Evolutionary conservation across 2,113 vertebrate genomes (phyloP), one percentile per base, ranked within the genome.

Genomic region (Cyanoliseus patagonus): DNA sequence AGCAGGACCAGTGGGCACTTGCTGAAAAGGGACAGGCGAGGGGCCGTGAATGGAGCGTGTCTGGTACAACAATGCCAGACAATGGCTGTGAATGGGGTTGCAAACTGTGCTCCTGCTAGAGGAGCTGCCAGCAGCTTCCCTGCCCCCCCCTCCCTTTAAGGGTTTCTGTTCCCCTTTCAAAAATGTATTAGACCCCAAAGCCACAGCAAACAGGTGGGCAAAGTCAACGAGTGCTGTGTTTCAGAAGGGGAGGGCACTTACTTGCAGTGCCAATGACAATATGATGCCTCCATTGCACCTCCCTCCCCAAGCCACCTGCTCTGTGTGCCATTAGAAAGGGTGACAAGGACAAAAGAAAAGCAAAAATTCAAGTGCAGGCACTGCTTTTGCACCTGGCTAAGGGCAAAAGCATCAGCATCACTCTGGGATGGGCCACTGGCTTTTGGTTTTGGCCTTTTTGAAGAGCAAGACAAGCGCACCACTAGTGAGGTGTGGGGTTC

Each of bases 11-110:
- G 28, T 15, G 92, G 86, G 75, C 74, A 93, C 91, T 92, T 7
- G 64, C 96, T 97, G 96, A 95, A 97, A 95, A 94, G 94, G 87
- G 82, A 49, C 77, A 9, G 18, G 69, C 92, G 86, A 95, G 85
- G 51, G 22, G 86, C 66, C 28, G 3, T 91, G 95, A 97, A 97
- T 90, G 94, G 93, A 96, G 94, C 19, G 1, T 94, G 61, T 95
- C 93, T 94, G 86, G 70, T 84, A 82, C 92, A 84, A 96, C 96
- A 95, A 88, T 95, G 89, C 63, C 85, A 94, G 94, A 94, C 88
- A 91, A 90, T 8, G 86, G 18, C 66, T 72, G 77, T 85, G 91
- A 95, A 94, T 86, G 64, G 82, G 83, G 90, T 35, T 82, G 84
- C 83, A 85, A 81, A 89, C 79, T 23, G 3, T 87, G 94, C 86